Percentiles rank a stretch among this genome's conserved stretches.
These are phyloP conservation scores for Progne subis DNA, from an alignment of 2,113 vertebrate genomes.

Conservation along the genomic window DNA sequence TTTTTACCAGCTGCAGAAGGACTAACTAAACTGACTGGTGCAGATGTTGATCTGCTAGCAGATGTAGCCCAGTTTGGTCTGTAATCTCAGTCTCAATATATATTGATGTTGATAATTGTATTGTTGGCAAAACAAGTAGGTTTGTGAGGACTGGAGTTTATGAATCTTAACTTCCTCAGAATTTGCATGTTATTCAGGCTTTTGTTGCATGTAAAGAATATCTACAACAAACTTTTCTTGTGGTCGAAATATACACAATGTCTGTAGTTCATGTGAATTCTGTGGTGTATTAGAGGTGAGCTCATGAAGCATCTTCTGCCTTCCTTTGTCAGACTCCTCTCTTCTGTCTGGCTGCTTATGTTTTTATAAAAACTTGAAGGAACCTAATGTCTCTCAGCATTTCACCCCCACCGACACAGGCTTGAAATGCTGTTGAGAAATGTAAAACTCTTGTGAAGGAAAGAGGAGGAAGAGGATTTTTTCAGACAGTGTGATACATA, in stretches of 20 bases:
- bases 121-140: not conserved
- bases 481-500: not conserved
- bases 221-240: not conserved
- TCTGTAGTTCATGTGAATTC: not conserved
- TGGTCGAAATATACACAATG: not conserved
- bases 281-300: not conserved
- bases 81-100: not conserved
- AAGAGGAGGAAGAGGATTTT: not conserved
- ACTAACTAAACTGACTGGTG: not conserved
- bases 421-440: not conserved
- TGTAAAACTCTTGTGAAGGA: not conserved
- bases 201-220: not conserved
- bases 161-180: not conserved
- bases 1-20: not conserved
- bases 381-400: not conserved
- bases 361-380: not conserved
- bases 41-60: not conserved
- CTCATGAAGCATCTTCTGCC: not conserved
- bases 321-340: not conserved
- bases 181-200: not conserved
- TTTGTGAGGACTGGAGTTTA: not conserved
- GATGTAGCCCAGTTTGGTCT: not conserved
- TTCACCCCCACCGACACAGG: not conserved
- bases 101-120: not conserved
- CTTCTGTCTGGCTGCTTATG: not conserved